Percentiles rank a stretch among this genome's conserved stretches.
These are phyloP conservation scores for Shargacucullia verbasci DNA, from an alignment of 2,888 invertebrate genomes.

Conservation along the genomic window DNA sequence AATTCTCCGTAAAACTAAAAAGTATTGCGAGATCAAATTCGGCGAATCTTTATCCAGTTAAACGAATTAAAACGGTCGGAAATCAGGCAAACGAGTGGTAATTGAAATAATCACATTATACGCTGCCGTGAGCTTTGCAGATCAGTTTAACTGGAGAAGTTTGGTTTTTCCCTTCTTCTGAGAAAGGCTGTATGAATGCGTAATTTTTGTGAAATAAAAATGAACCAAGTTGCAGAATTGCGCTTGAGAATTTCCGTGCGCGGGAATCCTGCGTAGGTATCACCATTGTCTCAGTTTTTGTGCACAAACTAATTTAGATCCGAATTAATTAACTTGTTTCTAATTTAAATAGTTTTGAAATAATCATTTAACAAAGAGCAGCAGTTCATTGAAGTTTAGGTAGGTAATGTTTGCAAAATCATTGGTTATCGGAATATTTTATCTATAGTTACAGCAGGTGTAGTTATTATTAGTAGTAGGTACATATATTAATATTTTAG, in stretches of 20 bases:
- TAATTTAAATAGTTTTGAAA: conserved; percentile 30
- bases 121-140: conserved; percentile 17
- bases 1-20: not conserved
- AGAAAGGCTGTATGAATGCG: not conserved
- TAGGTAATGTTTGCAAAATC: too few relatives aligned
- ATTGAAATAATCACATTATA: conserved; percentile 41
- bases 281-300: conserved; percentile 61
- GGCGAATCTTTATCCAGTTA: conserved; percentile 13
- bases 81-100: conserved; percentile 35
- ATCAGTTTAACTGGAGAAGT: conserved; percentile 19
- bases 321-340: conserved; percentile 35
- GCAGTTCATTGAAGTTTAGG: conserved; percentile 16
- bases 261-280: conserved; percentile 40
- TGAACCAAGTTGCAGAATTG: conserved; percentile 36
- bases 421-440: too few relatives aligned
- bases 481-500: too few relatives aligned
- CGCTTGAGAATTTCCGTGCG: conserved; percentile 42
- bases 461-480: too few relatives aligned
- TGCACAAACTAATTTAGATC: conserved; percentile 42
- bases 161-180: conserved; percentile 5
- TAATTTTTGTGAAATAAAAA: not conserved
- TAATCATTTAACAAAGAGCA: not conserved
- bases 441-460: too few relatives aligned
- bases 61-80: conserved; percentile 22
- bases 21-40: conserved; percentile 2